A percentile compares a stretch with the other conserved stretches of the same genome.
Evolutionary conservation across 1,140 invertebrate species (phyloP).

Genomic region (Ooceraea biroi): DNA sequence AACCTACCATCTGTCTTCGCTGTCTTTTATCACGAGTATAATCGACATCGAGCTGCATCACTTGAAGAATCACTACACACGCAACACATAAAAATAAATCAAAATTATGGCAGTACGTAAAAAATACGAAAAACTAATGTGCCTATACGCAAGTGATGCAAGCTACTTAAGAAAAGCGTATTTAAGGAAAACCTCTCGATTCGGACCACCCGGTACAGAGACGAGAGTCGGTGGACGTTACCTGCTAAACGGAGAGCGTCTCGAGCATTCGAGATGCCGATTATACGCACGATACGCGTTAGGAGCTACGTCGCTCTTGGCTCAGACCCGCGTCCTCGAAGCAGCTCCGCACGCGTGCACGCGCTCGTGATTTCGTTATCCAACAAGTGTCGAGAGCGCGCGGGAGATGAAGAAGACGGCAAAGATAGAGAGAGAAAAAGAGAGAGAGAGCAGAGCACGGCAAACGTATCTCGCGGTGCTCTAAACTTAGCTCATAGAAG

Average conservation of each 20-base stretch:
- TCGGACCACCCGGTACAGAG: too few relatives aligned
- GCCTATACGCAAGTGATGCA: too few relatives aligned
- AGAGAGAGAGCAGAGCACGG: too few relatives aligned
- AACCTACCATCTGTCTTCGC: too few relatives aligned
- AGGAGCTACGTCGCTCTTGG: constrained; percentile 32
- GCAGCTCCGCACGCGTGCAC: background rate
- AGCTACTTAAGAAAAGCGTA: too few relatives aligned
- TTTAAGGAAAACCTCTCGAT: too few relatives aligned
- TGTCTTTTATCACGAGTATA: background rate
- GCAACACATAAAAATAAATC: too few relatives aligned
- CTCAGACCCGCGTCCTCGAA: constrained; percentile 34
- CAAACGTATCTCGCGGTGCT: constrained; percentile 63
- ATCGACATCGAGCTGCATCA: background rate
- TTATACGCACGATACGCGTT: constrained; percentile 3
- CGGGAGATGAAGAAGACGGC: constrained; percentile 55
- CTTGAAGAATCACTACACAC: too few relatives aligned
- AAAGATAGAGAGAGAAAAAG: background rate
- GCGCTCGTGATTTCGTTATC: constrained; percentile 73
- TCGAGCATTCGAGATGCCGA: constrained; percentile 15
- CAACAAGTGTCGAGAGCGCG: constrained; percentile 75
- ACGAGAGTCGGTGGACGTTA: background rate
- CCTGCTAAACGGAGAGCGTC: background rate
- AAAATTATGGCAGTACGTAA: too few relatives aligned
- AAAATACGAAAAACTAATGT: too few relatives aligned
- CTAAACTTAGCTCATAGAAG: constrained; percentile 81